Conservation (phyloP, 2,113 vertebrate species). For the Patagioenas fasciata region DNA sequence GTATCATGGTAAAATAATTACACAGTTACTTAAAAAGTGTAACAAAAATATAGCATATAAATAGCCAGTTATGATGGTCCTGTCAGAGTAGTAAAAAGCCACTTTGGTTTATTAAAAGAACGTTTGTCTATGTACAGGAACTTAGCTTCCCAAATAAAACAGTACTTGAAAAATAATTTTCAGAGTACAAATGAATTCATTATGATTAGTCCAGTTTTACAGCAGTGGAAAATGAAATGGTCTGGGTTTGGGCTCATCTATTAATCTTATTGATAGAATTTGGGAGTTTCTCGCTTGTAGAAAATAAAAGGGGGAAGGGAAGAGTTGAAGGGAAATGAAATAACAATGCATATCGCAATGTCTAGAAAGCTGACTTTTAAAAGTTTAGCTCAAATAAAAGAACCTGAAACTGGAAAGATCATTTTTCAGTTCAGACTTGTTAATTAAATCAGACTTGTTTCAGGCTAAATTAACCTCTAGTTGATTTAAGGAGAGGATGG, state of each 20-base stretch:
- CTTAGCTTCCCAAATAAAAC: not conserved
- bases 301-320: fast-evolving
- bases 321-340: not conserved
- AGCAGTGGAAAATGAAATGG: not conserved
- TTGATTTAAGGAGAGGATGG: not conserved
- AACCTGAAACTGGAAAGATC: not conserved
- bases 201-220: not conserved
- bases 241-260: not conserved
- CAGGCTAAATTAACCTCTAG: not conserved
- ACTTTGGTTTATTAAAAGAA: not conserved
- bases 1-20: not conserved
- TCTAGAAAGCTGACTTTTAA: not conserved
- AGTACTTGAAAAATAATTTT: not conserved
- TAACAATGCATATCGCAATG: not conserved
- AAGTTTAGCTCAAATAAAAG: not conserved
- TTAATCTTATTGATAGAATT: not conserved
- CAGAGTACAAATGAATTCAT: not conserved
- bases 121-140: not conserved
- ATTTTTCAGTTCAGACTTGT: not conserved
- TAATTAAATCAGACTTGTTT: not conserved
- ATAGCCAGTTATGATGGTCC: not conserved
- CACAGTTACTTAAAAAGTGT: not conserved
- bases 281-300: not conserved
- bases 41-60: not conserved
- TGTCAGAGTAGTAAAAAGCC: not conserved